Base-by-base conservation (phyloP, 1,140 invertebrate species). In the Diorhabda elongata region DNA sequence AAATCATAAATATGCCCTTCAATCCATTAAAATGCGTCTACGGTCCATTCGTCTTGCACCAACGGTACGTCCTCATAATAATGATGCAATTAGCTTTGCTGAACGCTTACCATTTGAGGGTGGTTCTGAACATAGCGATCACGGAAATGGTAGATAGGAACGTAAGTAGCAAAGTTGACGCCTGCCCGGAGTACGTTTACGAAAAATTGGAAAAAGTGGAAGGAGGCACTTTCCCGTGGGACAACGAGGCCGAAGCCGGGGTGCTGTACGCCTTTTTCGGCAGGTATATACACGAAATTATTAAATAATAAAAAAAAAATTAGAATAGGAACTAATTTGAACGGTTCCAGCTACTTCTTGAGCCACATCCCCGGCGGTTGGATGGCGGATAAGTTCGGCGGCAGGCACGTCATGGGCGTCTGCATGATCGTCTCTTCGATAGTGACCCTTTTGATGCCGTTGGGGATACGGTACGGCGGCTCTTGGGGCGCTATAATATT, bases 91-190 rank as follows among this genome's bases (percentile, higher is more conserved):
- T 74, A 11, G 69, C 57, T 41, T 6, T 74, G 26, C 59, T 68
- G 45, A 70, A 72, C 44, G 57, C 61, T 3, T 72, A 66, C 43
- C 69, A 69, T 41, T 62, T 66, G 9, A 61, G 73, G 11, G 71
- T 72, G 7, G 68, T 70, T n/a, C 58, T 74, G 9, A 74, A 72
- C 56, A 71, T 74, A 5, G 73, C 73, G 5, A 71, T 74, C 26
- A 68, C 68, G 6, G 73, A 74, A 43, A 74, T 74, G 67, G 61
- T 72, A 4, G 65, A 61, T 2, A 3, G 43, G 9, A 58, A 72
- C 44, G 42, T 7, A 57, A 56, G 5, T 9, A 66, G 60, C 5
- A 56, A 58, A 2, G 57, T 44, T 26, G 58, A 47, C 6, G 60
- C 58, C 4, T 66, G 65, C 57, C 64, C 61, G 3, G 8, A 59